Evolutionary conservation across 2,113 vertebrate species (phyloP).

Genomic region (Datnioides undecimradiatus): DNA sequence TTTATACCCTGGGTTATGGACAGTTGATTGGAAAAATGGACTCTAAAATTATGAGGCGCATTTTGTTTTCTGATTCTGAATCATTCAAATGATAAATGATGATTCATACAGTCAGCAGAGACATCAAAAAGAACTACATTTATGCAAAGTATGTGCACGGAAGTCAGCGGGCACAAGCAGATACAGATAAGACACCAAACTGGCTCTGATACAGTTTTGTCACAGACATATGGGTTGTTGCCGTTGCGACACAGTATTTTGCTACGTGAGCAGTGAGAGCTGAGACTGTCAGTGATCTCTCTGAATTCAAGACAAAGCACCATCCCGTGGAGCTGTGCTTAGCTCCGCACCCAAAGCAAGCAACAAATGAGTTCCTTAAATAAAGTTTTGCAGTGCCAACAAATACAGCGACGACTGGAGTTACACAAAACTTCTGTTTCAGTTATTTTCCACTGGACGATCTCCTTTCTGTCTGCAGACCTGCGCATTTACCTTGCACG

Average conservation of each 20-base stretch:
- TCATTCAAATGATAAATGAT: too few species aligned
- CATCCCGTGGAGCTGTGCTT: background rate
- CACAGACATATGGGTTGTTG: background rate
- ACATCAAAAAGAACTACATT: too few species aligned
- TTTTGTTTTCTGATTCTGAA: too few species aligned
- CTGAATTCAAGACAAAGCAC: background rate
- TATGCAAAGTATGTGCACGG: too few species aligned
- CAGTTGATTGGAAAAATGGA: too few species aligned
- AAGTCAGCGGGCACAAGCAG: background rate
- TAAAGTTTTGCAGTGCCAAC: background rate
- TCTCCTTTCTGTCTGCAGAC: background rate
- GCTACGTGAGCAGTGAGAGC: background rate
- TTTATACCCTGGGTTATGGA: too few species aligned
- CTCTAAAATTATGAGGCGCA: too few species aligned
- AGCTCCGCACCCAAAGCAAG: background rate
- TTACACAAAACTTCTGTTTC: background rate
- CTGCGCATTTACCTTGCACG: background rate
- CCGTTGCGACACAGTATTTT: background rate
- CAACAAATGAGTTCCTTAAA: background rate
- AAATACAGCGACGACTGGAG: background rate
- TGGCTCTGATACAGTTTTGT: background rate
- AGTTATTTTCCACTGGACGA: background rate
- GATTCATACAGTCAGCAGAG: too few species aligned
- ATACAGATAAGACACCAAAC: background rate
- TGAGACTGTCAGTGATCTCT: conserved; percentile 6